Base-by-base conservation (phyloP, 2,888 invertebrate species). In the Lampropteryx suffumata region DNA sequence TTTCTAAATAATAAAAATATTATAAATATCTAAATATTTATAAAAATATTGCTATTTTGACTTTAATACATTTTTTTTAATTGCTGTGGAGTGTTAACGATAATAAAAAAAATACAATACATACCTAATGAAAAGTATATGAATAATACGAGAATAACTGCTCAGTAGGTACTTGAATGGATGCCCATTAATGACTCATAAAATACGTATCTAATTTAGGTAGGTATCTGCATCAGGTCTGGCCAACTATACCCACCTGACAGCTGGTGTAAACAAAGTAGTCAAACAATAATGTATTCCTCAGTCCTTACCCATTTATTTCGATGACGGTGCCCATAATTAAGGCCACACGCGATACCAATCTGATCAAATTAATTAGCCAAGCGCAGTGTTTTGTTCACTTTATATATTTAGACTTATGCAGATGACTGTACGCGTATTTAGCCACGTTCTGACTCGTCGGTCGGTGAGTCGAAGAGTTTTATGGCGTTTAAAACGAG, bases 241-340 rank as follows among this genome's bases (percentile, higher is more conserved):
- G 14, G 13, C 28, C 6, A 14, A 6, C 37, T 14, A 17, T 32
- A 30, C 9, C 32, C 9, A 44, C 14, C n/a, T n/a, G 26, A 40
- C 36, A 46, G 21, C 35, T 24, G n/a, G 27, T 12, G 11, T 41
- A 37, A 46, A 47, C 29, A 52, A 43, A 27, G 10, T 29, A 39
- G 27, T 30, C 11, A 27, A 27, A 42, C 42, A 34, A 49, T 46
- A 41, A 48, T 67, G 53, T 50, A 66, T 47, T 58, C 50, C n/a
- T n/a, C n/a, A n/a, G n/a, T n/a, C n/a, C 84, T 82, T 69, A 85
- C 85, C 82, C 78, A 66, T 79, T 78, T 57, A 69, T 75, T 64
- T 82, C 75, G 59, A 84, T 62, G 62, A 76, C 64, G 34, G 78
- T 67, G 51, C 76, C 72, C 85, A 85, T 84, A 55, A 60, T 67